phyloP scores from a whole-genome alignment of 2,797 vertebrate species.

The Channa striata region DNA sequence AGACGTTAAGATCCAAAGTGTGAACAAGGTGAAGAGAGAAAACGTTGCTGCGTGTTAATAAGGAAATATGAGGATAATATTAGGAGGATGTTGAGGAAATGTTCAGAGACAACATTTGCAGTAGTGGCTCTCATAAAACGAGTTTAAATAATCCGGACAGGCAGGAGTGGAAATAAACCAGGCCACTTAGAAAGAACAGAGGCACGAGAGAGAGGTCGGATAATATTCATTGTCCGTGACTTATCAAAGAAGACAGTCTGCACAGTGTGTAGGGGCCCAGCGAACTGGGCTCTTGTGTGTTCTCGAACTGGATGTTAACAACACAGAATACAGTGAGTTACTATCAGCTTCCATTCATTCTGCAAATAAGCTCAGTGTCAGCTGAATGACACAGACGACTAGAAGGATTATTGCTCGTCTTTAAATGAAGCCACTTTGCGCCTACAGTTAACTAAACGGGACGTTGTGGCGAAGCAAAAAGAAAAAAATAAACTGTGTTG shows the following conservation, averaged over 20 bases:
- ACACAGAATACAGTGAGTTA: slow-evolving; percentile 22
- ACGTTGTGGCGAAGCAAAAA: slow-evolving; percentile 4
- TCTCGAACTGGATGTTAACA: slow-evolving; percentile 28
- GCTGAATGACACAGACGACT: slow-evolving; percentile 25
- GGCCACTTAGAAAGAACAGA: slow-evolving; percentile 38
- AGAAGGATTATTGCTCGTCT: slow-evolving; percentile 15
- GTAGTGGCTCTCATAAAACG: slow-evolving; percentile 64
- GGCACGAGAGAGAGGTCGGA: slow-evolving; percentile 10
- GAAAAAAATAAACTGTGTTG: slow-evolving; percentile 21
- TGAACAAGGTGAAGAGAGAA: slow-evolving; percentile 33
- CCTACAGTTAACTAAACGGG: slow-evolving; percentile 17
- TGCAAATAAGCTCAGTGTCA: slow-evolving; percentile 53
- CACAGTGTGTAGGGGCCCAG: slow-evolving; percentile 3
- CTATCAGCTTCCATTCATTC: slow-evolving; percentile 18
- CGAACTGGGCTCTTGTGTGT: slow-evolving; percentile 14
- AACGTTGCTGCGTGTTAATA: too few relatives aligned
- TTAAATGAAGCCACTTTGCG: slow-evolving; percentile 19
- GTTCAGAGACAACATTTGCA: slow-evolving; percentile 50
- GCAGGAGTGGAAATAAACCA: slow-evolving; percentile 48
- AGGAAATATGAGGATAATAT: too few relatives aligned
- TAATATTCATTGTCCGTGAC: slow-evolving; percentile 42
- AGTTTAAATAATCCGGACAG: slow-evolving; percentile 59
- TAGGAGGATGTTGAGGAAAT: slow-evolving; percentile 7
- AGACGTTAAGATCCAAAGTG: background rate
- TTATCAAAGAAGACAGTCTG: slow-evolving; percentile 11